These are phyloP conservation scores for Melanotaenia nigrans DNA, from an alignment of 2,797 vertebrate species.

Conservation along the genomic window DNA sequence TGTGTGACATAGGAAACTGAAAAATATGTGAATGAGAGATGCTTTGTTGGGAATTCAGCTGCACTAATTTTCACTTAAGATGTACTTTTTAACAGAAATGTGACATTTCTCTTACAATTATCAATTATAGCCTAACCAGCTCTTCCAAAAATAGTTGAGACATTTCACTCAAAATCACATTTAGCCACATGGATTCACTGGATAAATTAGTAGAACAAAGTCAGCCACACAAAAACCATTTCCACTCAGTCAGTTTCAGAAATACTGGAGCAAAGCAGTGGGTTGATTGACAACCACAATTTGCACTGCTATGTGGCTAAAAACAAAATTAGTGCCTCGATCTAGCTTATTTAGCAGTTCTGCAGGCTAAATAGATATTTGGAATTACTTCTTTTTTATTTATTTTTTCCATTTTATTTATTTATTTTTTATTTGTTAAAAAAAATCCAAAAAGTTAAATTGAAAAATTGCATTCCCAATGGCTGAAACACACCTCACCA, in stretches of 20 bases:
- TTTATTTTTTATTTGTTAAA: too few relatives aligned
- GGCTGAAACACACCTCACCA: conserved; percentile 39
- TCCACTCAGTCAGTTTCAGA: background rate
- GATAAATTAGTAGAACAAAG: background rate
- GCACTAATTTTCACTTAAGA: too few relatives aligned
- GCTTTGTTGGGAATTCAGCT: too few relatives aligned
- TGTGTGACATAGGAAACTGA: too few relatives aligned
- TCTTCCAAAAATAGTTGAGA: background rate
- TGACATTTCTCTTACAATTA: background rate
- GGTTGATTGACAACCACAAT: background rate
- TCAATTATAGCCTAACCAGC: background rate
- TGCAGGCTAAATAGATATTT: background rate
- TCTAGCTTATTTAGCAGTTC: background rate
- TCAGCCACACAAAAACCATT: background rate
- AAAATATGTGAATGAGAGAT: too few relatives aligned
- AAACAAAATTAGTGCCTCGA: background rate
- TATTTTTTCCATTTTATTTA: too few relatives aligned
- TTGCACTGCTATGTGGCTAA: background rate
- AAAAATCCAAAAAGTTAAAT: conserved; percentile 22
- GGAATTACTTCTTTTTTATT: background rate
- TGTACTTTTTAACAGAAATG: too few relatives aligned
- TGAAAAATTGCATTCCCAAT: conserved; percentile 33
- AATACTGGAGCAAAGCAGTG: background rate
- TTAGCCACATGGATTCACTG: background rate
- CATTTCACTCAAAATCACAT: background rate